A percentile compares a stretch with the other conserved stretches of the same genome.
Evolutionary conservation across 1,140 invertebrate genomes (phyloP).

Genomic region (Macrocentrus cingulum): DNA sequence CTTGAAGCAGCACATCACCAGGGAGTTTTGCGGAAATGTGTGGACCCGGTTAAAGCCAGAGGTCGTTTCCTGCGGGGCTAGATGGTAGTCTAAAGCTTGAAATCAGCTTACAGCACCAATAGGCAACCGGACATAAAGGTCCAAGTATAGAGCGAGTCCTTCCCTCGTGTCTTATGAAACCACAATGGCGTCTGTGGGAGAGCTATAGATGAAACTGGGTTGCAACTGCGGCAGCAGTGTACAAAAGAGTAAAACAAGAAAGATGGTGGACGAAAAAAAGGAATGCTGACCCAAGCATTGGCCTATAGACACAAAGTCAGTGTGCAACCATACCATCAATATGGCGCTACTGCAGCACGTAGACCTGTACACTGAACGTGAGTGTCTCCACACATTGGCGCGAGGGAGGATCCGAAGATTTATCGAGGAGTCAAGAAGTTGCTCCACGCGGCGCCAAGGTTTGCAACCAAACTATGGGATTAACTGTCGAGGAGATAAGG

Average conservation of each 20-base stretch:
- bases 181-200: conserved; percentile 18
- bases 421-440: conserved; percentile 15
- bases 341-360: too few species aligned
- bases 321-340: too few species aligned
- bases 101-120: conserved; percentile 47
- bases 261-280: conserved; percentile 13
- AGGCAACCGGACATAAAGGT: conserved; percentile 20
- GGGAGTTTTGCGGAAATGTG: background rate
- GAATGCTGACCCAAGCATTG: too few species aligned
- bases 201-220: conserved; percentile 16
- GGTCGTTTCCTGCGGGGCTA: background rate
- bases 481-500: conserved; percentile 20
- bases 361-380: too few species aligned
- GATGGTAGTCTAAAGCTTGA: conserved; percentile 27
- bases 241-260: conserved; percentile 24
- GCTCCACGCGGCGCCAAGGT: conserved; percentile 1
- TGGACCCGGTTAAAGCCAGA: conserved; percentile 8
- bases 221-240: background rate
- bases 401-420: background rate
- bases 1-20: background rate
- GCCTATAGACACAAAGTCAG: too few species aligned
- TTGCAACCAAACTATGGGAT: conserved; percentile 4
- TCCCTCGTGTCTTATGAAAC: conserved; percentile 33
- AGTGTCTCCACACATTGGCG: conserved; percentile 10
- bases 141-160: conserved; percentile 9